Conservation (phyloP, 92 coral and sea anemone genomes). For the Epizoanthus illoricatus region DNA sequence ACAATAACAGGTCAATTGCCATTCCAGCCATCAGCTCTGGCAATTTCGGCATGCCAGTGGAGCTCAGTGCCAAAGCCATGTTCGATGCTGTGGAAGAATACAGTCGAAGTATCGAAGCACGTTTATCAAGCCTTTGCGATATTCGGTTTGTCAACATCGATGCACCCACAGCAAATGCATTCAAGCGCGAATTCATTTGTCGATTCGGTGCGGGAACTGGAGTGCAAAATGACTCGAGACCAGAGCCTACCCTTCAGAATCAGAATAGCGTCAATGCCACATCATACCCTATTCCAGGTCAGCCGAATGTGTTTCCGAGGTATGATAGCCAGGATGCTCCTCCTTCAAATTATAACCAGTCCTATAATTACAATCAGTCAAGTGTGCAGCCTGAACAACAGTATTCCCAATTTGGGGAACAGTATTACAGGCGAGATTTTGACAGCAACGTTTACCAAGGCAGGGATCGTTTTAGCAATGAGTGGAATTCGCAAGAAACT, state of each 20-base stretch:
- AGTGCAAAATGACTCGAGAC: background rate
- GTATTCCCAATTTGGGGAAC: no score
- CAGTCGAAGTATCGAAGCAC: background rate
- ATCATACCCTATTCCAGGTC: background rate
- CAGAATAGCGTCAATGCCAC: background rate
- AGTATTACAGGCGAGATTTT: no score
- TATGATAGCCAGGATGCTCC: no score
- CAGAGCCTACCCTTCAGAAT: background rate
- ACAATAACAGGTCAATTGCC: conserved; percentile 60
- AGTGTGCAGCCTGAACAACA: conserved; percentile 8
- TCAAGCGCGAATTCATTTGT: conserved; percentile 56
- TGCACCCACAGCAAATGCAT: conserved; percentile 52
- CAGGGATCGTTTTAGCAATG: no score
- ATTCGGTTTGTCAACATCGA: conserved; percentile 74
- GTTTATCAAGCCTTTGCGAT: conserved; percentile 33
- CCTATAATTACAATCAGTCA: background rate
- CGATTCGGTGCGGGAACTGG: conserved; percentile 40
- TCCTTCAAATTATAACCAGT: background rate
- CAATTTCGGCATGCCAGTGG: conserved; percentile 47
- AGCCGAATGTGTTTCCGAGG: background rate
- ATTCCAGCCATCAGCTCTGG: conserved; percentile 90
- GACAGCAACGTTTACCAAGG: no score
- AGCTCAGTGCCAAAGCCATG: conserved; percentile 70
- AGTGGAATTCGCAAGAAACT: no score
- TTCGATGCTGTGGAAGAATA: conserved; percentile 65